Percentiles rank a stretch among this genome's conserved stretches.
Conservation (phyloP, 2,113 vertebrate species). For the Scophthalmus maximus region DNA sequence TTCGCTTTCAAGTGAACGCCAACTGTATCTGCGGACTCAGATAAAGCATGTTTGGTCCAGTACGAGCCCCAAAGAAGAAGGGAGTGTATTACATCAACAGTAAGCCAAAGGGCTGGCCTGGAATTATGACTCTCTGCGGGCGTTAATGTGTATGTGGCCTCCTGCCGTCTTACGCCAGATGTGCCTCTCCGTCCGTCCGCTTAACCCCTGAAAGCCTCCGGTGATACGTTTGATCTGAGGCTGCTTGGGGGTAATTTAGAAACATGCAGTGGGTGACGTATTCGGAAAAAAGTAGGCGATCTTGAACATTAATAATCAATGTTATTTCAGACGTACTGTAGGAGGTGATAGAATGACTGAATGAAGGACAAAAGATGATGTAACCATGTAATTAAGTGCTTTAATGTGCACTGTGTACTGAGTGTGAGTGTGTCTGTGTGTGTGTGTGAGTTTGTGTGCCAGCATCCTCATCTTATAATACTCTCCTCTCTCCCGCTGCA, state of each 20-base stretch:
- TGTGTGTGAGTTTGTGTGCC: background rate
- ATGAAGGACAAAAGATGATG: background rate
- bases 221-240: background rate
- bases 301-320: too few relatives aligned
- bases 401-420: background rate
- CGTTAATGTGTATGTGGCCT: slow-evolving; percentile 1
- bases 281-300: too few relatives aligned
- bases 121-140: background rate
- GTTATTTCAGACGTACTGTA: too few relatives aligned
- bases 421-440: slow-evolving; percentile 14
- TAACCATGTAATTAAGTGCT: background rate
- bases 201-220: background rate
- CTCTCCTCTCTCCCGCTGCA: slow-evolving; percentile 26
- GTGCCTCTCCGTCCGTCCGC: background rate
- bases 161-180: slow-evolving; percentile 24
- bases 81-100: slow-evolving; percentile 1
- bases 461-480: slow-evolving; percentile 11
- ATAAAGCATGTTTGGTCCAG: background rate
- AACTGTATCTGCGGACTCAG: background rate
- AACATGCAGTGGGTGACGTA: slow-evolving; percentile 19
- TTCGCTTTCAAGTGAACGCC: too few relatives aligned
- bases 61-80: background rate
- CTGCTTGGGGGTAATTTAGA: slow-evolving; percentile 6
- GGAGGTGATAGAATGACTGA: too few relatives aligned
- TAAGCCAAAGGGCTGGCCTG: slow-evolving; percentile 6